Evolutionary conservation across 2,113 vertebrate species (phyloP).

Genomic region (Otocyon megalotis): DNA sequence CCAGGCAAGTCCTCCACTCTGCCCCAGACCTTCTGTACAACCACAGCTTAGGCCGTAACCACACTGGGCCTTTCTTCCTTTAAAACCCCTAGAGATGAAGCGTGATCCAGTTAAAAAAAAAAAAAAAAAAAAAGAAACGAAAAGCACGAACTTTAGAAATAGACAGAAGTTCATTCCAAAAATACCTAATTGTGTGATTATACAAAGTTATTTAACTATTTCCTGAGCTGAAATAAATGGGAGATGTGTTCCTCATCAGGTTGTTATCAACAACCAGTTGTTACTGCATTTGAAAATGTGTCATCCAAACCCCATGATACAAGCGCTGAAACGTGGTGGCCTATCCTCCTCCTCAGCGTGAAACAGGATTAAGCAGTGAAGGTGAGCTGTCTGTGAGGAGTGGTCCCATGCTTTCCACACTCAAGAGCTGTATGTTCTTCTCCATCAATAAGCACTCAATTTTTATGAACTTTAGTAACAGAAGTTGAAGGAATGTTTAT

Average conservation of each 20-base stretch:
- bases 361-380: neutral
- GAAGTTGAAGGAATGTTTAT: neutral
- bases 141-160: neutral
- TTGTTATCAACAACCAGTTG: neutral
- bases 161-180: neutral
- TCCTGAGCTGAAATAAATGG: neutral
- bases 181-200: neutral
- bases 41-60: neutral
- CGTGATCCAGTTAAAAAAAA: neutral
- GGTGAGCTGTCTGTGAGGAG: rapidly evolving
- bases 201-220: neutral
- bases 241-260: neutral
- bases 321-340: rapidly evolving
- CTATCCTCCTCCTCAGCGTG: neutral
- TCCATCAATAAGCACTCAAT: too few relatives aligned
- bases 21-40: neutral
- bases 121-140: neutral
- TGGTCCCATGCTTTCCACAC: rapidly evolving
- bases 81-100: neutral
- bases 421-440: neutral
- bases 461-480: too few relatives aligned
- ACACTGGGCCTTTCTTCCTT: neutral
- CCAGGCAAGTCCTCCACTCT: rapidly evolving
- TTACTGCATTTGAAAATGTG: neutral
- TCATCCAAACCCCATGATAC: rapidly evolving